These are phyloP conservation scores for Leiothrix lutea DNA, from an alignment of 2,113 vertebrate species.

Conservation along the genomic window DNA sequence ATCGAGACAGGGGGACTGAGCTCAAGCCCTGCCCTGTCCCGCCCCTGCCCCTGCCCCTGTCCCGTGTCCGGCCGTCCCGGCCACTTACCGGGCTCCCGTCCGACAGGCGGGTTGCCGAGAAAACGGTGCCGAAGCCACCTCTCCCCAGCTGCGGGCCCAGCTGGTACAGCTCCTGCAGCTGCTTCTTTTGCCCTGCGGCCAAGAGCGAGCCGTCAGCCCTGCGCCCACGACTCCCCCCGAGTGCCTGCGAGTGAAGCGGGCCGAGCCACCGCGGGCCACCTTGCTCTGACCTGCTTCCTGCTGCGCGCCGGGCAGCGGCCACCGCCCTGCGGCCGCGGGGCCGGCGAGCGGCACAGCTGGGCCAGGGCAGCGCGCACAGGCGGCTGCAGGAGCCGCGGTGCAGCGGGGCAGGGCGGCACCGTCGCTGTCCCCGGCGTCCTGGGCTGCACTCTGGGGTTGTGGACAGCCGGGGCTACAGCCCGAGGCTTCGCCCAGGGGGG, in stretches of 20 bases:
- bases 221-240: background rate
- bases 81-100: too few relatives aligned
- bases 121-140: background rate
- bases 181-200: background rate
- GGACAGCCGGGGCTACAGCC: background rate
- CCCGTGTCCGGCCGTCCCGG: too few relatives aligned
- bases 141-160: background rate
- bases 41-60: too few relatives aligned
- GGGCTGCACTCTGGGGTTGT: background rate
- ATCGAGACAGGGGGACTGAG: too few relatives aligned
- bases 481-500: background rate
- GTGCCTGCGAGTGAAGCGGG: background rate
- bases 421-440: background rate
- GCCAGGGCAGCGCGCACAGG: background rate
- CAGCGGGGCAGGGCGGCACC: background rate
- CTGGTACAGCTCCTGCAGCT: background rate
- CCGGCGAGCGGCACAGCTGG: background rate
- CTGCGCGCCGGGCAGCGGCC: background rate
- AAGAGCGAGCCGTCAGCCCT: background rate
- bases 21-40: background rate
- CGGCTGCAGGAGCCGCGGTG: background rate
- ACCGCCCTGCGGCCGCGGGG: background rate
- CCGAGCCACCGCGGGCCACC: background rate
- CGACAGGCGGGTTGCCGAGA: background rate
- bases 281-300: background rate